These are phyloP conservation scores for Asobara japonica DNA, from an alignment of 1,140 invertebrate species.

Conservation along the genomic window DNA sequence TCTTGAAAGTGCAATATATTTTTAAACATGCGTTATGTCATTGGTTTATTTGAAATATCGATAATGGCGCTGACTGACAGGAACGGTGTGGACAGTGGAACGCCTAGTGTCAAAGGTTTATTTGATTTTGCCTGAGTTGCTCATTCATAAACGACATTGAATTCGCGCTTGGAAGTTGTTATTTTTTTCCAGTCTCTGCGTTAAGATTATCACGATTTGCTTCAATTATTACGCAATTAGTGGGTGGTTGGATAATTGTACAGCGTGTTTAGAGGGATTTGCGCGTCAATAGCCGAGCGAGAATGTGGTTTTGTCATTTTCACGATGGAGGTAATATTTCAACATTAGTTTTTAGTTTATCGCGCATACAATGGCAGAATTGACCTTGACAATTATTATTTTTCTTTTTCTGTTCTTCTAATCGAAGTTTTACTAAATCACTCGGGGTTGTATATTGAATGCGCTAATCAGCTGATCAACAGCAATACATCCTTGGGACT, in stretches of 20 bases:
- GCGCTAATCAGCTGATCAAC: too few relatives aligned
- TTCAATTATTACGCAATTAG: neutral
- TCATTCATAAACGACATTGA: neutral
- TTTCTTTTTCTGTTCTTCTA: neutral
- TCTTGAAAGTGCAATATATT: neutral
- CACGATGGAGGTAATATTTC: neutral
- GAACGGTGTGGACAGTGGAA: neutral
- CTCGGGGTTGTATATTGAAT: too few relatives aligned
- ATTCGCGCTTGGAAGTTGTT: neutral
- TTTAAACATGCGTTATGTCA: neutral
- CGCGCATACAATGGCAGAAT: neutral
- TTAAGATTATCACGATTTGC: neutral
- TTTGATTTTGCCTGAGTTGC: neutral
- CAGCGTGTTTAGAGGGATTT: neutral
- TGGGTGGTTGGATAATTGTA: neutral
- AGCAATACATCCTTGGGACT: too few relatives aligned
- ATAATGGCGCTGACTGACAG: slow-evolving; percentile 1
- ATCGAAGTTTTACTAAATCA: too few relatives aligned
- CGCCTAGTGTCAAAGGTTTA: neutral
- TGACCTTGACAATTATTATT: neutral
- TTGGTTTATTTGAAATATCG: neutral
- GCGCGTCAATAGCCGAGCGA: neutral
- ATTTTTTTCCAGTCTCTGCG: neutral
- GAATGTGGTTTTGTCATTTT: slow-evolving; percentile 5
- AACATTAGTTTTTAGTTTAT: too few relatives aligned